A percentile compares a stretch with the other conserved stretches of the same genome.
These are phyloP conservation scores for Numida meleagris DNA, from an alignment of 2,113 vertebrate species.

Conservation along the genomic window DNA sequence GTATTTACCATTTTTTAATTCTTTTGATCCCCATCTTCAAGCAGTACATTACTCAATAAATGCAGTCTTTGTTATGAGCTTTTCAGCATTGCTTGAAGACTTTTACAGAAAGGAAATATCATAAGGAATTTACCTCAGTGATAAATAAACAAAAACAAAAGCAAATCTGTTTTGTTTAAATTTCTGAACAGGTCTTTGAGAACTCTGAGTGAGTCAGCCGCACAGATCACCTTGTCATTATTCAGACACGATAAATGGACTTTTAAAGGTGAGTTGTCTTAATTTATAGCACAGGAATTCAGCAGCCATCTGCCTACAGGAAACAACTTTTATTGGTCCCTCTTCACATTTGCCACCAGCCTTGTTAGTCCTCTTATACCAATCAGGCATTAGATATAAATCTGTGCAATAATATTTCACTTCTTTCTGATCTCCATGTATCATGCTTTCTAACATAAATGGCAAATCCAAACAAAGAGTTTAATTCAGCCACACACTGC, in stretches of 20 bases:
- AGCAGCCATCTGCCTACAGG: constrained; percentile 14
- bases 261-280: constrained; percentile 41
- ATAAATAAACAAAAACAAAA: not conserved
- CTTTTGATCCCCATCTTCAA: not conserved
- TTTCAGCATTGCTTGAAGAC: not conserved
- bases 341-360: not conserved
- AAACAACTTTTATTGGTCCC: constrained; percentile 21
- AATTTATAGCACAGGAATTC: constrained; percentile 14
- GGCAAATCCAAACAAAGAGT: not conserved
- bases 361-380: constrained; percentile 6
- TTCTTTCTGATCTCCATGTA: not conserved
- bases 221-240: constrained; percentile 19
- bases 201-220: not conserved
- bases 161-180: not conserved
- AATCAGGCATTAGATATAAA: not conserved
- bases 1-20: not conserved
- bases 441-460: not conserved
- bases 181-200: not conserved
- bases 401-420: constrained; percentile 1
- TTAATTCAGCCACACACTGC: not conserved
- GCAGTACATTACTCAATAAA: not conserved
- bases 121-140: not conserved
- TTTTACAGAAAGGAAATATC: not conserved
- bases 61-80: not conserved
- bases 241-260: not conserved